Percentiles rank a stretch among this genome's conserved stretches.
These are phyloP conservation scores for Drosophila pruinosa DNA, from an alignment of 1,140 invertebrate genomes.

Conservation along the genomic window DNA sequence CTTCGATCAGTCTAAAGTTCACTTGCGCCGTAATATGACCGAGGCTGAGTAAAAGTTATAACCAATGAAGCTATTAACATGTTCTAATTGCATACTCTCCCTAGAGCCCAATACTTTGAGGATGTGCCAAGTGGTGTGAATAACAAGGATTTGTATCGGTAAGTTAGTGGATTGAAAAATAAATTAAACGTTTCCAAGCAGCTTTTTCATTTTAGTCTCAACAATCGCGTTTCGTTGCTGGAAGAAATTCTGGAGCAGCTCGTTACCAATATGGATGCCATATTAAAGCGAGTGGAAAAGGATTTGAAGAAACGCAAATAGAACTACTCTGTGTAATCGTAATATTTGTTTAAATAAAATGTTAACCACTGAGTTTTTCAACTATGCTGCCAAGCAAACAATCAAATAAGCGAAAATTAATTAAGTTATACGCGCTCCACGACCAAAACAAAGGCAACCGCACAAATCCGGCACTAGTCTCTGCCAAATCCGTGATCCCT, in stretches of 20 bases:
- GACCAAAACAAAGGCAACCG: constrained; percentile 39
- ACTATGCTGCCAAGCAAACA: neutral
- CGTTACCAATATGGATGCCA: constrained; percentile 63
- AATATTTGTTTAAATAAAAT: constrained; percentile 10
- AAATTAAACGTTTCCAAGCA: neutral
- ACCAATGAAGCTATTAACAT: neutral
- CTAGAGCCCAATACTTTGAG: constrained; percentile 51
- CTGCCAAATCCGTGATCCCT: constrained; percentile 40
- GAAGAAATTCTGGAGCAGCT: constrained; percentile 72
- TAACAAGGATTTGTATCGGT: constrained; percentile 58
- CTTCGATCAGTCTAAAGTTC: constrained; percentile 13
- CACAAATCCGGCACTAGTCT: constrained; percentile 55
- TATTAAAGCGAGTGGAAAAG: constrained; percentile 60
- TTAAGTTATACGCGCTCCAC: constrained; percentile 47
- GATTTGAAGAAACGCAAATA: constrained; percentile 22
- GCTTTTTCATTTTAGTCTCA: constrained; percentile 38
- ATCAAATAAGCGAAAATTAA: constrained; percentile 64
- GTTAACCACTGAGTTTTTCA: constrained; percentile 1
- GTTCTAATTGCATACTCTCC: neutral
- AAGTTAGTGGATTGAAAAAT: neutral
- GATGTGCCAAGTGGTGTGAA: constrained; percentile 43
- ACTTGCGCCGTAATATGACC: constrained; percentile 32
- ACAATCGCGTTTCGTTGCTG: constrained; percentile 59
- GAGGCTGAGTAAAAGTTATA: constrained; percentile 39
- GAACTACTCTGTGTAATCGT: neutral